Evolutionary conservation across 2,113 vertebrate genomes (phyloP).

Genomic region (Gallinago media): DNA sequence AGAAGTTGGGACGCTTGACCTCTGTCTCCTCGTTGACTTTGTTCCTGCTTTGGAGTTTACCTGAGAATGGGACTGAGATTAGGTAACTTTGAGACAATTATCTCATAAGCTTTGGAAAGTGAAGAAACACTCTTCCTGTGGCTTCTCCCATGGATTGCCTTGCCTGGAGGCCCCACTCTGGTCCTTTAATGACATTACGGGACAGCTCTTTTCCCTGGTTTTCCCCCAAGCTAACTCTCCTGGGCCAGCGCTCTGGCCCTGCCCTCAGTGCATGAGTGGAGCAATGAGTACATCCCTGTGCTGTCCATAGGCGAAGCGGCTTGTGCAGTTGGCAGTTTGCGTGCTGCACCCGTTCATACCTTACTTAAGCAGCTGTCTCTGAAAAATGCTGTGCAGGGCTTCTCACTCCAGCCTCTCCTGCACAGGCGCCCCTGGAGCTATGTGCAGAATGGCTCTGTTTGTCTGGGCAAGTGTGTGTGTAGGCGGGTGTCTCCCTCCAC

Average conservation of each 20-base stretch:
- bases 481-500: neutral
- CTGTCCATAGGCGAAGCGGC: neutral
- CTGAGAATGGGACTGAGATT: neutral
- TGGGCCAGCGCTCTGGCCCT: neutral
- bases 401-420: rapidly evolving
- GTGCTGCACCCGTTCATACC: rapidly evolving
- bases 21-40: neutral
- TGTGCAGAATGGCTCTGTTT: neutral
- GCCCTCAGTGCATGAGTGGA: neutral
- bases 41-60: neutral
- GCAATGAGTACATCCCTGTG: neutral
- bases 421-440: neutral
- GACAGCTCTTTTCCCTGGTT: neutral
- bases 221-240: neutral
- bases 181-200: neutral
- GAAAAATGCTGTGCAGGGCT: neutral
- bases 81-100: neutral
- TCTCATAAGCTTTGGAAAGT: neutral
- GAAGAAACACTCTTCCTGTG: neutral
- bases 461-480: neutral
- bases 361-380: neutral
- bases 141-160: neutral
- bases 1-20: neutral
- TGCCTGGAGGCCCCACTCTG: neutral
- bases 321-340: neutral